Conservation (phyloP, 2,113 vertebrate genomes). For the Lutjanus erythropterus region DNA sequence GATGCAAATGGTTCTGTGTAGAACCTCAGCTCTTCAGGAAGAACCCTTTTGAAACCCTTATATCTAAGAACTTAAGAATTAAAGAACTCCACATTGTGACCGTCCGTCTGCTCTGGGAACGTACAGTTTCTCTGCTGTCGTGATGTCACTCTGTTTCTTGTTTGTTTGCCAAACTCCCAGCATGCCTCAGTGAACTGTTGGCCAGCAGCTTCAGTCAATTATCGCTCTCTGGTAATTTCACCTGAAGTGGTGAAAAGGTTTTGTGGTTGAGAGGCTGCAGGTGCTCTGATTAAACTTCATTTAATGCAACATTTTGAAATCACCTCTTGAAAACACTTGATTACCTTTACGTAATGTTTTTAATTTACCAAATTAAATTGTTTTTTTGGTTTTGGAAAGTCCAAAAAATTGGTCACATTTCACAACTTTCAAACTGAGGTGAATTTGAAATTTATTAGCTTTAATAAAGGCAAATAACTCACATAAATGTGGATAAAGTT, state of each 20-base stretch:
- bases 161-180: constrained; percentile 15
- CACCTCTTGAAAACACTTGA: neutral
- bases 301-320: neutral
- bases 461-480: neutral
- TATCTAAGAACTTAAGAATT: too few relatives aligned
- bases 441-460: neutral
- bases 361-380: neutral
- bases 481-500: neutral
- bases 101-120: too few relatives aligned
- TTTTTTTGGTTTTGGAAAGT: neutral
- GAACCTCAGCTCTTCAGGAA: too few relatives aligned
- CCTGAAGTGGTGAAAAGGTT: neutral
- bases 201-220: neutral
- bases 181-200: neutral
- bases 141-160: neutral
- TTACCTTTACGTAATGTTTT: neutral
- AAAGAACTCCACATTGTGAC: too few relatives aligned
- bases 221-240: neutral
- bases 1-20: too few relatives aligned
- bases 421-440: neutral
- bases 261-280: constrained; percentile 34
- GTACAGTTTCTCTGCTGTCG: too few relatives aligned
- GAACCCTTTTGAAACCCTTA: too few relatives aligned
- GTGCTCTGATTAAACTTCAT: constrained; percentile 32
- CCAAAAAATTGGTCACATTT: neutral